These are phyloP conservation scores for Eupithecia subfuscata DNA, from an alignment of 2,888 invertebrate genomes.

Conservation along the genomic window DNA sequence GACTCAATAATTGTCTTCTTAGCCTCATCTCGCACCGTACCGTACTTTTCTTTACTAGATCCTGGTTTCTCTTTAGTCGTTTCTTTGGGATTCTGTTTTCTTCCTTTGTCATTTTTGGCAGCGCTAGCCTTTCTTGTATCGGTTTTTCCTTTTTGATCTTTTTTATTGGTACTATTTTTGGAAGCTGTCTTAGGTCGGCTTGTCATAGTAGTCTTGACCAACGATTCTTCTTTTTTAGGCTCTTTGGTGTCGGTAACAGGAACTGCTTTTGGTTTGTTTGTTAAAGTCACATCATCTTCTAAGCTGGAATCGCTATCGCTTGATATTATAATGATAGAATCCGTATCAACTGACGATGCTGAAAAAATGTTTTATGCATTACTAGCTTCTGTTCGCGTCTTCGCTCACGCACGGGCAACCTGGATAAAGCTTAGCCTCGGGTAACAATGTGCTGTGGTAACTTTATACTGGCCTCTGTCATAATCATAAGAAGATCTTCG, in stretches of 20 bases:
- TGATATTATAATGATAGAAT: conserved; percentile 54
- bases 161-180: background rate
- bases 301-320: conserved; percentile 56
- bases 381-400: background rate
- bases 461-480: background rate
- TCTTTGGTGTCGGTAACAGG: conserved; percentile 25
- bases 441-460: background rate
- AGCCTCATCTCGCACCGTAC: conserved; percentile 58
- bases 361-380: conserved; percentile 30
- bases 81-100: background rate
- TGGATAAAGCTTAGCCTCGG: too few relatives aligned
- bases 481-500: too few relatives aligned
- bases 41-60: conserved; percentile 38
- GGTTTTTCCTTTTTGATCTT: background rate
- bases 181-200: background rate
- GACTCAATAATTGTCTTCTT: conserved; percentile 68
- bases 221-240: conserved; percentile 24
- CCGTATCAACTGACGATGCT: conserved; percentile 68
- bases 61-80: conserved; percentile 25
- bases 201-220: background rate
- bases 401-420: background rate
- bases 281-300: conserved; percentile 36
- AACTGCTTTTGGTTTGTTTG: conserved; percentile 45
- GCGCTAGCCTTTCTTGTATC: conserved; percentile 8
- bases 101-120: background rate